Evolutionary conservation across 2,797 vertebrate genomes (phyloP), one percentile per base, ranked within the genome.

Genomic region (Tolypeutes matacus): DNA sequence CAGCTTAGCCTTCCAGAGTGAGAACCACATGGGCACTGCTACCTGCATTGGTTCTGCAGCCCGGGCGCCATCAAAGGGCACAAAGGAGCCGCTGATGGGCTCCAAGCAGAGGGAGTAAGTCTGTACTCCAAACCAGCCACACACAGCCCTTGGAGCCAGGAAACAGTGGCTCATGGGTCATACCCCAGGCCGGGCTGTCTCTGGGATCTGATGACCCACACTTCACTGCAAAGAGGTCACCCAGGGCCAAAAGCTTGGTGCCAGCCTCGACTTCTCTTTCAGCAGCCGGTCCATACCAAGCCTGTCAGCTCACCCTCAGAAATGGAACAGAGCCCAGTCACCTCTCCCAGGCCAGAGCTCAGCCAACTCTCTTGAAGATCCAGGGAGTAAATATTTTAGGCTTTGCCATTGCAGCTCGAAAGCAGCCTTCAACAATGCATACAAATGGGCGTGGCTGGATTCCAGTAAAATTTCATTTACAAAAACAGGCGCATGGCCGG

Each of bases 281-380:
- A 49, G 8, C 2, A 1, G 17, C 17, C 2, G 5, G n/a, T 5
- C 29, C 7, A 58, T 60, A 11, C 56, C 34, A 9, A 1, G 25
- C 85, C 67, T 53, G 7, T 80, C 29, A 4, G 34, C 0, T 2
- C 65, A 18, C 39, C 86, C 75, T 62, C 8, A 20, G 39, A 88
- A 90, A 20, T 46, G 17, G 53, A 53, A 15, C 53, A 53, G 14
- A 5, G 21, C 67, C 65, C 9, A 0, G 58, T 25, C 62, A 12
- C 11, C 25, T 46, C 64, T 82, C 81, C 72, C 31, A 42, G 46
- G 49, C 39, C 1, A 65, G 49, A 27, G n/a, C 5, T 62, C 21
- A 4, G 36, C 53, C 56, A 23, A 81, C 85, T 95, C 42, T 49
- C 56, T 67, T 84, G 29, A 81, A 53, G 85, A 34, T 72, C 12